Evolutionary conservation across 1,140 invertebrate genomes (phyloP).

Genomic region (Dendroctonus ponderosae): DNA sequence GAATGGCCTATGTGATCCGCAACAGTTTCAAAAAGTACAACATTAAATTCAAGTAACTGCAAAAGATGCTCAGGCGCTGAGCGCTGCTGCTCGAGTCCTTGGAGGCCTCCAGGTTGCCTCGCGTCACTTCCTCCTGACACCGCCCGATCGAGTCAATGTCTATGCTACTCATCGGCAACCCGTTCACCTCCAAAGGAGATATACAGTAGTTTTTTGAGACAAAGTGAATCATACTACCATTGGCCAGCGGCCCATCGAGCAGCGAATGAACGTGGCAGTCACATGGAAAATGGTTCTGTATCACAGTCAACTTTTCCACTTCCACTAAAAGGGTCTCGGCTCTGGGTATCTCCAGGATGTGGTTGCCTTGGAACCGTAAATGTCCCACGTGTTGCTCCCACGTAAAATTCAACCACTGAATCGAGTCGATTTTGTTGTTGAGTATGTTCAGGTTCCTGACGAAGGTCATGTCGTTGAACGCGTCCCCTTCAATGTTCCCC

Average conservation of each 20-base stretch:
- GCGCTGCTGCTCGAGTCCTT: slow-evolving; percentile 27
- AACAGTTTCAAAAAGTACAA: slow-evolving; percentile 26
- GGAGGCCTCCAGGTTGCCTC: slow-evolving; percentile 62
- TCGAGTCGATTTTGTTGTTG: slow-evolving; percentile 80
- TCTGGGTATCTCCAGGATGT: slow-evolving; percentile 71
- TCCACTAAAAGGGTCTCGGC: slow-evolving; percentile 63
- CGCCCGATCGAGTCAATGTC: slow-evolving; percentile 66
- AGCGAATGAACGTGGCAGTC: slow-evolving; percentile 77
- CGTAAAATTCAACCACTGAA: slow-evolving; percentile 68
- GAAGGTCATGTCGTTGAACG: slow-evolving; percentile 68
- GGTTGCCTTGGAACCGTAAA: slow-evolving; percentile 74
- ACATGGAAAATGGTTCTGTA: slow-evolving; percentile 79
- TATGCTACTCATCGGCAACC: slow-evolving; percentile 67
- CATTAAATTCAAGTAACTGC: slow-evolving; percentile 29
- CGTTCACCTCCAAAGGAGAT: slow-evolving; percentile 77
- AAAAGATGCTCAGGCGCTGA: slow-evolving; percentile 10
- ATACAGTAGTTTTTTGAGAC: slow-evolving; percentile 78
- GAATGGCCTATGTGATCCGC: slow-evolving; percentile 21
- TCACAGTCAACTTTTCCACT: slow-evolving; percentile 65
- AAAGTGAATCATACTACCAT: slow-evolving; percentile 65
- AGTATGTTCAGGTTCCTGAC: slow-evolving; percentile 70
- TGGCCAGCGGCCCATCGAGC: slow-evolving; percentile 68
- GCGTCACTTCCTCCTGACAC: slow-evolving; percentile 65
- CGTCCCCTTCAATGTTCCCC: slow-evolving; percentile 67
- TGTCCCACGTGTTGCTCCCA: slow-evolving; percentile 66